Base-by-base conservation (phyloP, 2,113 vertebrate species). In the Corythornis cristatus region DNA sequence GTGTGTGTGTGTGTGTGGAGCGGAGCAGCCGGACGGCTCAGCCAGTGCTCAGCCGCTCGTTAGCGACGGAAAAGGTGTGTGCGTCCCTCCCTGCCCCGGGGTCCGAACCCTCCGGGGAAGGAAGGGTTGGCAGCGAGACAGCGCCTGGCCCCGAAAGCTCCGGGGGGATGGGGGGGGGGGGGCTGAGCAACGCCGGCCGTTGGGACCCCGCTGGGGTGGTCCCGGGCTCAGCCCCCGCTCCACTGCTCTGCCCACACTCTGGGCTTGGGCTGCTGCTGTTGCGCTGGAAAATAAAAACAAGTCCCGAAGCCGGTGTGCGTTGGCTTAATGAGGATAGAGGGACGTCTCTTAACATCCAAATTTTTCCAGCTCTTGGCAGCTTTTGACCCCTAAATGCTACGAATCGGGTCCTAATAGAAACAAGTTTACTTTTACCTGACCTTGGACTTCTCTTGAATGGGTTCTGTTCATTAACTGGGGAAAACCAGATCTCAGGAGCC, bases 181-280 rank as follows among this genome's bases (percentile, higher is more conserved):
- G 4, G 51, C 57, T 40, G 72, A 65, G 77, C 43, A 57, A 23
- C 57, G 46, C 50, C 35, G 35, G 33, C 42, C 37, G 31, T 4
- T 88, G 75, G 86, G 61, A 19, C 75, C 26, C 51, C 46, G 23
- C 88, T 71, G 88, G 82, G 86, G 88, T 61, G 74, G 91, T 53
- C 85, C 83, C 15, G 71, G 71, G 74, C 74, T 89, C 51, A 75
- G 81, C 93, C 93, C 83, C 90, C 87, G 65, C 87, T 78, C 11
- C 5, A 46, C 73, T 23, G 57, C 74, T 62, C 81, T 87, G 77
- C 93, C 70, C 84, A 43, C 92, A 31, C 14, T 20, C 46, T 5
- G 58, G 17, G 45, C 33, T 82, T 46, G 42, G 68, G 83, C 56
- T 19, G 66, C 35, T 46, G 85, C 83, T 54, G 20, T 21, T 40